Base-by-base conservation (phyloP, 2,797 vertebrate species). In the Telmatherina bonti region DNA sequence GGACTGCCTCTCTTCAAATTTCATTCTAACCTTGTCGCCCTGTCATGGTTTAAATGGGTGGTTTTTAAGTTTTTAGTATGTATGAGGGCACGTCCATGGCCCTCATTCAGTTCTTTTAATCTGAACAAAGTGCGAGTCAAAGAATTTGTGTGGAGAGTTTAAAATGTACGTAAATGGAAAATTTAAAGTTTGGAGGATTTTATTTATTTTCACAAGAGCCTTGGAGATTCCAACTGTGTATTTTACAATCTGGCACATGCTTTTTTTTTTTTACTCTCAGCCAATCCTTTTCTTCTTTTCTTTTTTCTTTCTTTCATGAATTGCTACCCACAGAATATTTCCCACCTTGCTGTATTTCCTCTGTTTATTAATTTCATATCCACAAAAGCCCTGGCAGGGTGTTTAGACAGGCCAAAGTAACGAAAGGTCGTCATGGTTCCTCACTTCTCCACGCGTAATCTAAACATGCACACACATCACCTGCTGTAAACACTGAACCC, bases 181-280 rank as follows among this genome's bases (percentile, higher is more conserved):
- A 73, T 11, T 56, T 4, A 11, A 67, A 29, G 33, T 80, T 74
- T 66, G 61, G 24, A 84, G 59, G 63, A 71, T 53, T 63, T 72
- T 72, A 62, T 51, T 73, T 88, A 65, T 79, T 87, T 82, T 71
- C 38, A 70, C 59, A 83, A 70, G 76, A 65, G 35, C 49, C 29
- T 79, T 52, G 20, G 70, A 55, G 60, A 89, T 91, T 88, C 84
- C 84, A 77, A 59, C 61, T 61, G 70, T 68, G 64, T 72, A 81
- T 78, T 89, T 87, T 87, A 82, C 78, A 77, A 57, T 58, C 62
- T 83, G 73, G 74, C 76, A 65, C 58, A 41, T 67, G 30, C 69
- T 77, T 76, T 61, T 76, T 24, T 75, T 70, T 77, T 76, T 61
- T 76, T 24, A 76, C 73, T n/a, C 67, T 79, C 52, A 84, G 81